Conservation (phyloP, 2,113 vertebrate genomes). For the Lepus timidus region DNA sequence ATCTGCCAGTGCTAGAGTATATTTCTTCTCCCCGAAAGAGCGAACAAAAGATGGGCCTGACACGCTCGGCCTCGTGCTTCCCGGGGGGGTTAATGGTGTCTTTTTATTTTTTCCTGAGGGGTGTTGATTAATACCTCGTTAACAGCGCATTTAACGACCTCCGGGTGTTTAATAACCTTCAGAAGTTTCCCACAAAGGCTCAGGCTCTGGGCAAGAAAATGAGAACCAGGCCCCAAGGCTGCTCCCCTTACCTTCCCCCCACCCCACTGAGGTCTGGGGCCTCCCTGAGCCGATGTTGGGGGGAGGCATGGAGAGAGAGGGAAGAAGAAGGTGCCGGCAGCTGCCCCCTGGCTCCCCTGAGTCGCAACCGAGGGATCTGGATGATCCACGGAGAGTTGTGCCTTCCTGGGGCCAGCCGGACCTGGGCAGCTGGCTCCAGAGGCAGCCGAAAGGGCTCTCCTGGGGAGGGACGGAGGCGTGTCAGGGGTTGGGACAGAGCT, state of each 20-base stretch:
- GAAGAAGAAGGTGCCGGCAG: conserved; percentile 1
- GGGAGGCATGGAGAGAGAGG: not conserved
- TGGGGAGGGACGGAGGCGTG: not conserved
- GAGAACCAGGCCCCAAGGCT: conserved; percentile 80
- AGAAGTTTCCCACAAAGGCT: conserved; percentile 84
- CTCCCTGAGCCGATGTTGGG: conserved; percentile 5
- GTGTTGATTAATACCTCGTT: conserved; percentile 86
- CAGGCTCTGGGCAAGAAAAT: conserved; percentile 81
- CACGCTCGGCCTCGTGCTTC: conserved; percentile 66
- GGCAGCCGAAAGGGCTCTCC: not conserved
- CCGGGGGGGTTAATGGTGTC: conserved; percentile 71
- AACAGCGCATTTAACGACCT: conserved; percentile 85
- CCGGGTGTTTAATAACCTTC: conserved; percentile 85
- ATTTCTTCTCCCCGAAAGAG: conserved; percentile 62
- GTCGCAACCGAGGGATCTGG: not conserved
- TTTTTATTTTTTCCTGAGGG: conserved; percentile 83
- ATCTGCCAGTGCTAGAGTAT: conserved; percentile 48
- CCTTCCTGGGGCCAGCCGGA: not conserved
- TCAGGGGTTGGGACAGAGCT: not conserved
- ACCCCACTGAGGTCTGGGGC: conserved; percentile 59
- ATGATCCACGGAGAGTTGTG: not conserved
- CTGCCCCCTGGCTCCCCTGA: not conserved
- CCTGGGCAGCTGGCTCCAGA: not conserved
- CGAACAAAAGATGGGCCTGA: conserved; percentile 79
- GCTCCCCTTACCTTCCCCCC: conserved; percentile 61